Conservation (phyloP, 2,888 invertebrate species). For the Agrochola macilenta region DNA sequence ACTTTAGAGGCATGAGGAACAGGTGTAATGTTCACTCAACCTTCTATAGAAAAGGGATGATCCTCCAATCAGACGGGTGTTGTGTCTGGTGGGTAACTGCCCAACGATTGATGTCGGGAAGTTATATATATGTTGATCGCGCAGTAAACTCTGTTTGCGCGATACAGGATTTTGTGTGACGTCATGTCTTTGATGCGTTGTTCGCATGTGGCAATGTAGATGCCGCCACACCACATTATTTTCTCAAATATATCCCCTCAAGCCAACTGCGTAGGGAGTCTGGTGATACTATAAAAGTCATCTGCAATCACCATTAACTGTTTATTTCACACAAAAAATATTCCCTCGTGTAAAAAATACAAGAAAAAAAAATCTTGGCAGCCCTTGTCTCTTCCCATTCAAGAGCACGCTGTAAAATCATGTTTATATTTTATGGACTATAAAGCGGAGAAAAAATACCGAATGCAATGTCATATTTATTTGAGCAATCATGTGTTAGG, state of each 20-base stretch:
- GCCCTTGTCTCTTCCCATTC: slow-evolving; percentile 34
- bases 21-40: too few relatives aligned
- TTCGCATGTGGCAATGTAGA: too few relatives aligned
- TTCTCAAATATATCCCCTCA: background rate
- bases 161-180: too few relatives aligned
- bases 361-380: slow-evolving; percentile 19
- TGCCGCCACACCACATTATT: background rate
- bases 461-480: slow-evolving; percentile 26
- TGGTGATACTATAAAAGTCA: slow-evolving; percentile 26
- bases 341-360: background rate
- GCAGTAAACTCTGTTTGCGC: too few relatives aligned
- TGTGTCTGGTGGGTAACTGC: too few relatives aligned
- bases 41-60: too few relatives aligned
- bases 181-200: too few relatives aligned
- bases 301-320: slow-evolving; percentile 30
- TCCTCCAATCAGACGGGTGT: too few relatives aligned
- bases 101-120: too few relatives aligned
- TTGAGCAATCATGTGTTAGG: slow-evolving; percentile 14
- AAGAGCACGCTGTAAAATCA: slow-evolving; percentile 41
- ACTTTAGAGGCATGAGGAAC: too few relatives aligned
- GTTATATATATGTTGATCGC: too few relatives aligned
- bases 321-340: slow-evolving; percentile 7
- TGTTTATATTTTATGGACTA: slow-evolving; percentile 54
- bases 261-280: background rate
- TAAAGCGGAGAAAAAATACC: slow-evolving; percentile 36